Percentiles rank a stretch among this genome's conserved stretches.
These are phyloP conservation scores for Globodera rostochiensis DNA, from an alignment of 1,140 invertebrate genomes.

Conservation along the genomic window DNA sequence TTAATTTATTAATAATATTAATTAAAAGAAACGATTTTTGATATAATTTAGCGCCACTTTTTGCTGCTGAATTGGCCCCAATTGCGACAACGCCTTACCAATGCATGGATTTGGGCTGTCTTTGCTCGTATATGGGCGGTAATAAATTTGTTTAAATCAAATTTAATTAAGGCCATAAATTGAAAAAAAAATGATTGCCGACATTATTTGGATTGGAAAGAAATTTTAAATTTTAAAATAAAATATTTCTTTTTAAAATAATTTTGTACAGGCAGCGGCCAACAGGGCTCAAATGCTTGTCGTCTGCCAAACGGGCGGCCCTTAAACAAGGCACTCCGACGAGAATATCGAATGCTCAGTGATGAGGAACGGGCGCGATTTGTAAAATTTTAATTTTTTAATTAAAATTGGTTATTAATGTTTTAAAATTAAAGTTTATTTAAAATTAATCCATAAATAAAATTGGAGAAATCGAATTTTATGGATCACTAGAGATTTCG, in stretches of 20 bases:
- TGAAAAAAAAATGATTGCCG: no score
- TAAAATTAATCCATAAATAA: no score
- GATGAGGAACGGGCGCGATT: constrained; percentile 34
- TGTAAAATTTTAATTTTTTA: neutral
- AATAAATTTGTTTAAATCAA: neutral
- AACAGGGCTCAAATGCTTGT: neutral
- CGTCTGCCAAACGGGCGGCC: neutral
- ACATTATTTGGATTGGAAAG: no score
- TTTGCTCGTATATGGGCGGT: constrained; percentile 31
- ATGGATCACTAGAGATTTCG: no score
- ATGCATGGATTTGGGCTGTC: constrained; percentile 36
- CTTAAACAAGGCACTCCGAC: constrained; percentile 40
- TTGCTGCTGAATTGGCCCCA: constrained; percentile 16
- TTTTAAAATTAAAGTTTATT: neutral
- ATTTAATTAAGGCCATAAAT: neutral
- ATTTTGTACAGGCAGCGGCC: neutral
- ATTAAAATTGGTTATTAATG: neutral
- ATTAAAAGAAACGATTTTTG: neutral
- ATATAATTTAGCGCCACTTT: constrained; percentile 18
- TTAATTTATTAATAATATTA: neutral
- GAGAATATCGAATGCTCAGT: constrained; percentile 48
- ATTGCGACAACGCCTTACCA: constrained; percentile 33
- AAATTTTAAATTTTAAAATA: no score
- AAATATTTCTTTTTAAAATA: neutral
- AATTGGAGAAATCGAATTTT: no score